Evolutionary conservation across 1,140 invertebrate genomes (phyloP).

Genomic region (Ectropis grisescens): DNA sequence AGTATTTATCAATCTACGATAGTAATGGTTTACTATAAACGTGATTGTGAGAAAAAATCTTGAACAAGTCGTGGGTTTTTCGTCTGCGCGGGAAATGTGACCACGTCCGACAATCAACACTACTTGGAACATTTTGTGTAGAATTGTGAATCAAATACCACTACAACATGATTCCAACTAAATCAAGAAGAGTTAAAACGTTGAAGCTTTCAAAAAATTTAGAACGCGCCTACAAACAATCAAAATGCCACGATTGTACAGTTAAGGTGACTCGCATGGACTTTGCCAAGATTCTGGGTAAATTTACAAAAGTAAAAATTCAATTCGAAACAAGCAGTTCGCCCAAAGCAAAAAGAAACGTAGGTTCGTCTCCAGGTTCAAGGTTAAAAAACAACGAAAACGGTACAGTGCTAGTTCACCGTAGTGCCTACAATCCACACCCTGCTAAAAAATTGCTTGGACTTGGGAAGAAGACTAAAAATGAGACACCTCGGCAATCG

Average conservation of each 20-base stretch:
- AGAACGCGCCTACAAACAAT: conserved; percentile 54
- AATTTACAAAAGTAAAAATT: conserved; percentile 62
- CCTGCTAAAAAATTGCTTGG: conserved; percentile 26
- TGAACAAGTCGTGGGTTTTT: conserved; percentile 17
- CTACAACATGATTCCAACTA: conserved; percentile 46
- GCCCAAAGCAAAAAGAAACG: conserved; percentile 24
- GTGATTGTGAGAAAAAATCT: no score
- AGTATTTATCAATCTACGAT: no score
- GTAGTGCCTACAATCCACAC: conserved; percentile 39
- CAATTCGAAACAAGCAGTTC: conserved; percentile 51
- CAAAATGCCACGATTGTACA: conserved; percentile 57
- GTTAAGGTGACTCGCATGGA: conserved; percentile 61
- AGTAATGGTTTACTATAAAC: no score
- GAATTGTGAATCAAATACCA: no score
- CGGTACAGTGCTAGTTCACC: conserved; percentile 56
- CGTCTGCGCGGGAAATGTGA: conserved; percentile 66
- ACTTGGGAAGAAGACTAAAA: conserved; percentile 17
- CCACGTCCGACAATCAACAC: conserved; percentile 31
- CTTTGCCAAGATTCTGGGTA: conserved; percentile 60
- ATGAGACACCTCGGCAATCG: conserved; percentile 5
- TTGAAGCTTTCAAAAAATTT: conserved; percentile 38
- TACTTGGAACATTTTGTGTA: no score
- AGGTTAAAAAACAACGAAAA: conserved; percentile 59
- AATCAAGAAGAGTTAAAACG: conserved; percentile 28
- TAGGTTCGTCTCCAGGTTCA: conserved; percentile 18